phyloP scores from a whole-genome alignment of 2,888 invertebrate genomes.

The Junonia oenone region DNA sequence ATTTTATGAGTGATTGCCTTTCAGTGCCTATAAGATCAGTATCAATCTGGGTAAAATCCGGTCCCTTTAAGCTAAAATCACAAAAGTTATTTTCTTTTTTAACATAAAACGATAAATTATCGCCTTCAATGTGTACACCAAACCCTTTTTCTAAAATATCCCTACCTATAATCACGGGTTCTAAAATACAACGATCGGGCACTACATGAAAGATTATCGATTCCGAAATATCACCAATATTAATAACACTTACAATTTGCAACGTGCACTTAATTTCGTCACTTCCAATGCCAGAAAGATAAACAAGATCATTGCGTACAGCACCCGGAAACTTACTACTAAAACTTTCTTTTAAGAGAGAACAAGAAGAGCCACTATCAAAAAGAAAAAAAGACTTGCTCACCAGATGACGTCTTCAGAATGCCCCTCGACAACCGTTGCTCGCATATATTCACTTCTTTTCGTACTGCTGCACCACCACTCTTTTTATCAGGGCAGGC shows the following conservation, averaged over 20 bases:
- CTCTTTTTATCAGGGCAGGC: slow-evolving; percentile 11
- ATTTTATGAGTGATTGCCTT: background rate
- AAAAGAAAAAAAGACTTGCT: slow-evolving; percentile 27
- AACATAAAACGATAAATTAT: slow-evolving; percentile 12
- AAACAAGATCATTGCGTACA: background rate
- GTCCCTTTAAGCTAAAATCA: background rate
- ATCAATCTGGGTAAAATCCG: background rate
- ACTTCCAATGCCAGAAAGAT: background rate
- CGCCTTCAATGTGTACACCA: slow-evolving; percentile 9
- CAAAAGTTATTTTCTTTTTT: background rate
- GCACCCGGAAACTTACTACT: slow-evolving; percentile 1
- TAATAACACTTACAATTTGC: no score
- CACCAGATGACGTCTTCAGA: slow-evolving; percentile 23
- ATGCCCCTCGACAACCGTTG: slow-evolving; percentile 15
- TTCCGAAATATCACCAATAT: no score
- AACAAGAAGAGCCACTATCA: slow-evolving; percentile 33
- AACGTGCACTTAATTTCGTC: no score
- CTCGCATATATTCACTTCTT: slow-evolving; percentile 16
- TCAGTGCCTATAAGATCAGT: background rate
- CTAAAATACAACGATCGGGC: slow-evolving; percentile 23
- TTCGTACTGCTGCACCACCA: background rate
- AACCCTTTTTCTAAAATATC: slow-evolving; percentile 30
- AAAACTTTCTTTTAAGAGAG: slow-evolving; percentile 27
- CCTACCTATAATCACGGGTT: slow-evolving; percentile 25
- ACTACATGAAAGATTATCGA: background rate